Percentiles rank a stretch among this genome's conserved stretches.
Conservation (phyloP, 2,113 vertebrate species). For the Poeciliopsis retropinna region DNA sequence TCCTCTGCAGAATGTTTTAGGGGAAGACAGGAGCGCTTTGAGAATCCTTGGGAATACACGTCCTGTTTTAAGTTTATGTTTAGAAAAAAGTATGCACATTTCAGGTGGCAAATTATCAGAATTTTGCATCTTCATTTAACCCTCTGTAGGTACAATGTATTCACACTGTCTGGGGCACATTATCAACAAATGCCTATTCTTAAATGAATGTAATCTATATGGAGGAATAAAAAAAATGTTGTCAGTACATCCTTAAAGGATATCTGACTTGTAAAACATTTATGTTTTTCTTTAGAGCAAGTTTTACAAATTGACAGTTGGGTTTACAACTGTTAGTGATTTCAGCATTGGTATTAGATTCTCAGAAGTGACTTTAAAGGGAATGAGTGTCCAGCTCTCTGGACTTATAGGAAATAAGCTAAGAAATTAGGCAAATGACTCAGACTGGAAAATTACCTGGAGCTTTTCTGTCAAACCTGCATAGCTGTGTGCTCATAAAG, state of each 20-base stretch:
- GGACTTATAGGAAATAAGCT: background rate
- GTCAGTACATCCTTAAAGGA: background rate
- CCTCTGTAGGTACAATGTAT: background rate
- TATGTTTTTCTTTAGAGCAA: too few species aligned
- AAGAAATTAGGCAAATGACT: background rate
- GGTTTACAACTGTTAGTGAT: background rate
- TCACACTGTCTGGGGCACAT: too few species aligned
- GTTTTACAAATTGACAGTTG: too few species aligned
- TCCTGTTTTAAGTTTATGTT: too few species aligned
- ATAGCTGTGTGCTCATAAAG: background rate
- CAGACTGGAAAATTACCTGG: background rate
- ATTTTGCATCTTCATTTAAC: too few species aligned
- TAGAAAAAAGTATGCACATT: too few species aligned
- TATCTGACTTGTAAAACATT: background rate
- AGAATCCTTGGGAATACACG: too few species aligned
- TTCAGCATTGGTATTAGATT: background rate
- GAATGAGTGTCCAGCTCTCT: background rate
- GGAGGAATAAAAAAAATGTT: background rate
- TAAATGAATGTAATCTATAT: background rate
- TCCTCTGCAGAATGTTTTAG: too few species aligned
- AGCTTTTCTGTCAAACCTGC: background rate
- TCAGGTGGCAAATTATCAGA: too few species aligned
- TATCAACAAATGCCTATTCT: background rate
- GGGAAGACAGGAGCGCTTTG: too few species aligned
- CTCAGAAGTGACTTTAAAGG: background rate